A percentile compares a stretch with the other conserved stretches of the same genome.
These are phyloP conservation scores for Schizothorax lantsangensis DNA, from an alignment of 2,797 vertebrate genomes.

Conservation along the genomic window DNA sequence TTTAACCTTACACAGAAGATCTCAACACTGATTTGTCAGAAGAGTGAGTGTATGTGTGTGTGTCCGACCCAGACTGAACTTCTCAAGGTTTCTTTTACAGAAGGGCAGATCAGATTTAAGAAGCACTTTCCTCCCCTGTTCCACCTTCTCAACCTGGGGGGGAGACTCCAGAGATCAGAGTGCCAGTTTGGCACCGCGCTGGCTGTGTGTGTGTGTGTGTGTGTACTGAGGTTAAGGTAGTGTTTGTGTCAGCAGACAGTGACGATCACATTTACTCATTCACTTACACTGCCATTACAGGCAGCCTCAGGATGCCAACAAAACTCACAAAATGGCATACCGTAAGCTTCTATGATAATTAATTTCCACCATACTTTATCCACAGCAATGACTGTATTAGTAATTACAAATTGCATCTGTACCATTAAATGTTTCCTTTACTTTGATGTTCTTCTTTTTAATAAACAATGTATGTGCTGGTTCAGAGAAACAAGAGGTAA, in stretches of 20 bases:
- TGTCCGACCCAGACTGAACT: conserved; percentile 25
- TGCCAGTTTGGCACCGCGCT: conserved; percentile 39
- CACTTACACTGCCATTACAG: conserved; percentile 45
- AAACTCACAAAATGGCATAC: conserved; percentile 15
- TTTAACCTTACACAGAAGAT: conserved; percentile 42
- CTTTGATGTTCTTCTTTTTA: neutral
- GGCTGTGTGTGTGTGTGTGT: conserved; percentile 34
- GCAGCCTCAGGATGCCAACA: conserved; percentile 23
- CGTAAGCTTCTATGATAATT: neutral
- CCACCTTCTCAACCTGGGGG: conserved; percentile 40
- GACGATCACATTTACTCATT: conserved; percentile 60
- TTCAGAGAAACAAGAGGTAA: neutral
- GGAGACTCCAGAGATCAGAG: conserved; percentile 39
- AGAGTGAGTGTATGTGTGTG: conserved; percentile 5
- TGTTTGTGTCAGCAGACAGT: conserved; percentile 54
- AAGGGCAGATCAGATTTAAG: conserved; percentile 58
- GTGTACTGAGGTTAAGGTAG: conserved; percentile 32
- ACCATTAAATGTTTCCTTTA: neutral
- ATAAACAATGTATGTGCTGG: neutral
- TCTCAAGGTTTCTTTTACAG: conserved; percentile 51
- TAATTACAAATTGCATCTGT: neutral
- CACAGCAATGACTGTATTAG: neutral
- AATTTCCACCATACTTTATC: neutral
- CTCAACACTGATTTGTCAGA: conserved; percentile 31
- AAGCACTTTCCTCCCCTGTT: conserved; percentile 36